Conservation (phyloP, 1,140 invertebrate species). For the Magallana gigas region DNA sequence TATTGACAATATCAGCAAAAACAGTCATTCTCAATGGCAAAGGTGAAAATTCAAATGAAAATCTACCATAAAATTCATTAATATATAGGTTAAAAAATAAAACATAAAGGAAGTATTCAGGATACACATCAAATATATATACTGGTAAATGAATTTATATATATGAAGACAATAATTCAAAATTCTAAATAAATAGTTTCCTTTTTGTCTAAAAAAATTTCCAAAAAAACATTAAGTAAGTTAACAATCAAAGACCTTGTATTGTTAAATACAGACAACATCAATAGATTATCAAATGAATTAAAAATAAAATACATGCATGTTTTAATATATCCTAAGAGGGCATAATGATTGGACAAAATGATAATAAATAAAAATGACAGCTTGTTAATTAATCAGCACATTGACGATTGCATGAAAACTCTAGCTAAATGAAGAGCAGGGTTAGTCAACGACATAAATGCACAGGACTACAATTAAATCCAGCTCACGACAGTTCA, state of each 20-base stretch:
- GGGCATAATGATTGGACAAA: not conserved
- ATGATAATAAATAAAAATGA: not conserved
- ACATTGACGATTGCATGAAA: conserved; percentile 2
- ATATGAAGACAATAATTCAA: not conserved
- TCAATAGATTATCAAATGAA: not conserved
- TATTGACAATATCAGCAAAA: not conserved
- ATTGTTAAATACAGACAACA: conserved; percentile 14
- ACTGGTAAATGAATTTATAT: not conserved
- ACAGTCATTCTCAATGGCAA: conserved; percentile 17
- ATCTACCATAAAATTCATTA: conserved; percentile 16
- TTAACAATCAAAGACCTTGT: not conserved
- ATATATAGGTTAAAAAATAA: not conserved
- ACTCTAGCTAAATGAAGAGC: conserved; percentile 30
- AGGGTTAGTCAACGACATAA: not conserved
- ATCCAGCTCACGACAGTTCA: conserved; percentile 17
- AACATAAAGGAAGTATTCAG: not conserved
- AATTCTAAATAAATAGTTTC: too few relatives aligned
- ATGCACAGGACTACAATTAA: not conserved
- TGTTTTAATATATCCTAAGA: not conserved
- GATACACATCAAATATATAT: not conserved
- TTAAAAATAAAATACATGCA: not conserved
- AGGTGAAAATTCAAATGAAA: conserved; percentile 25
- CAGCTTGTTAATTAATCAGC: not conserved
- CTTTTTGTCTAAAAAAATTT: too few relatives aligned
- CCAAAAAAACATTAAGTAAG: not conserved